Conservation (phyloP, 2,113 vertebrate genomes). For the Hepsetus odoe region DNA sequence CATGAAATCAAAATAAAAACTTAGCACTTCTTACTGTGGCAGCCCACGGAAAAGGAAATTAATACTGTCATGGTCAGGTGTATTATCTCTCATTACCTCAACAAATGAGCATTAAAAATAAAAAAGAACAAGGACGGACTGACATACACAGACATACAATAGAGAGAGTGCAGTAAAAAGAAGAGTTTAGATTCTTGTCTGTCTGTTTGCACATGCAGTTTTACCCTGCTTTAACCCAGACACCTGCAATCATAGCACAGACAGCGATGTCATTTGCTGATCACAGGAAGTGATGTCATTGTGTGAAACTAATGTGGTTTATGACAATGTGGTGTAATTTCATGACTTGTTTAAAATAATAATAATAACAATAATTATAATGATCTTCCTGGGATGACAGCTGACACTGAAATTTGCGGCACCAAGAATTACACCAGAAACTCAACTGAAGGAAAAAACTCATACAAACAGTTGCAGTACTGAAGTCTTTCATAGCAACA, state of each 20-base stretch:
- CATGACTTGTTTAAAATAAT: slow-evolving; percentile 11
- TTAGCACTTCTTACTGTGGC: not conserved
- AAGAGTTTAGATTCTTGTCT: slow-evolving; percentile 41
- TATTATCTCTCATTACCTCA: not conserved
- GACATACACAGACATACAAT: not conserved
- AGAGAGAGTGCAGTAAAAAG: slow-evolving; percentile 42
- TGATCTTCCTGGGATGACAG: slow-evolving; percentile 54
- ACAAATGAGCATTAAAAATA: not conserved
- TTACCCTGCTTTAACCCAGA: slow-evolving; percentile 55
- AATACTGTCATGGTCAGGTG: not conserved
- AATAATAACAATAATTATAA: slow-evolving; percentile 36
- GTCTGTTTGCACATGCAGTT: slow-evolving; percentile 39
- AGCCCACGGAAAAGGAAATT: not conserved
- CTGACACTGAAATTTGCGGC: slow-evolving; percentile 69
- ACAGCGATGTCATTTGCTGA: slow-evolving; percentile 51
- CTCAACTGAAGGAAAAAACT: slow-evolving; percentile 57
- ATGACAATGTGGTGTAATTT: not conserved
- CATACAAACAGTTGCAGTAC: slow-evolving; percentile 76
- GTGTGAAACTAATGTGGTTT: slow-evolving; percentile 47
- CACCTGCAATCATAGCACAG: slow-evolving; percentile 41
- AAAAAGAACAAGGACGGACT: not conserved
- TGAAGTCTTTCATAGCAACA: slow-evolving; percentile 69
- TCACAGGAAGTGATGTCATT: slow-evolving; percentile 55
- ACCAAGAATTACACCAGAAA: slow-evolving; percentile 70
- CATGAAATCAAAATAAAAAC: slow-evolving; percentile 7